These are phyloP conservation scores for Phallusia fumigata DNA, from an alignment of 23 tunicate species.

Conservation along the genomic window DNA sequence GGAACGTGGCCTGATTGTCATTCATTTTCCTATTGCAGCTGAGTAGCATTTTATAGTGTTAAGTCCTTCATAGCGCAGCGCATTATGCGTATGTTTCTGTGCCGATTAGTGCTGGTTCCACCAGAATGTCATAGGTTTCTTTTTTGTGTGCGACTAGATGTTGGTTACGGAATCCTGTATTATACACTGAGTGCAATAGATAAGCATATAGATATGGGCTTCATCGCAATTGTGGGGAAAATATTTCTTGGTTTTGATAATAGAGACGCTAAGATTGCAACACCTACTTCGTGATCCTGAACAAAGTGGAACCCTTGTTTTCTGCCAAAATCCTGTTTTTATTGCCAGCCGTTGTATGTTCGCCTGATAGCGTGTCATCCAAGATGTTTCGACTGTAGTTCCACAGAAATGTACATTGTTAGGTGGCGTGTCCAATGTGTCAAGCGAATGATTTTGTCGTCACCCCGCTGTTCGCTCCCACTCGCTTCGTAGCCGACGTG, in stretches of 20 bases:
- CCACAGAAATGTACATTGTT: not conserved
- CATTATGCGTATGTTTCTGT: not conserved
- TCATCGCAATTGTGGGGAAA: not conserved
- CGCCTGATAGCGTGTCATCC: not conserved
- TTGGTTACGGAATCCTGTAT: not conserved
- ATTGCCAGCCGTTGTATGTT: too few relatives aligned
- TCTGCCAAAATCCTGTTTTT: too few relatives aligned
- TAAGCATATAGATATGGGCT: not conserved
- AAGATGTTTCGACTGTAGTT: not conserved
- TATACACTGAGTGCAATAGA: slow-evolving; percentile 4
- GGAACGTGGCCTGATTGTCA: not conserved
- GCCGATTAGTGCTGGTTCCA: slow-evolving; percentile 2
- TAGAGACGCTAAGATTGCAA: too few relatives aligned
- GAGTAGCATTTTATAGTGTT: slow-evolving; percentile 8
- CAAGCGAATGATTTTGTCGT: not conserved
- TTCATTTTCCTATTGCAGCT: not conserved
- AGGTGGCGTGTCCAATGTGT: not conserved
- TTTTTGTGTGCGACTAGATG: not conserved
- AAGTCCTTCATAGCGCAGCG: not conserved
- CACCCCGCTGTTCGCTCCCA: slow-evolving; percentile 9
- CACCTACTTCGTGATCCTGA: too few relatives aligned
- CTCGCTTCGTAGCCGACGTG: not conserved
- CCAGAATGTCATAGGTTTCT: not conserved
- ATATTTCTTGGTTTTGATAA: not conserved
- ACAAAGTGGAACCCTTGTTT: too few relatives aligned